Evolutionary conservation across 2,888 invertebrate genomes (phyloP).

Genomic region (Congeria kusceri): DNA sequence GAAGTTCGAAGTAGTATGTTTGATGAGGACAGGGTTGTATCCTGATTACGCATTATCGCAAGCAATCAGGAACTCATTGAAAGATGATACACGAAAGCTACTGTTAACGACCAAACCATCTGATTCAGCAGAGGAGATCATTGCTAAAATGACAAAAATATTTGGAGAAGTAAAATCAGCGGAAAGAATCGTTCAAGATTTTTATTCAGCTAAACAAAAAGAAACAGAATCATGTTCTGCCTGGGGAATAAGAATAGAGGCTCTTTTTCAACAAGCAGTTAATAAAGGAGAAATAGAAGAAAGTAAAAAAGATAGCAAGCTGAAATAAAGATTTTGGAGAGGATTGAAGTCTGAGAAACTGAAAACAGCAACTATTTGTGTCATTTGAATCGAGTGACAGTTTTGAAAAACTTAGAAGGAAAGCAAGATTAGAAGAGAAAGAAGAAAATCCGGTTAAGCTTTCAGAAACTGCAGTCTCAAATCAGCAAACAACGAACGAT

Average conservation of each 20-base stretch:
- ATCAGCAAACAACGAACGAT: too few relatives aligned
- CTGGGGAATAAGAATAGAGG: constrained; percentile 15
- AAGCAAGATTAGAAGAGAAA: too few relatives aligned
- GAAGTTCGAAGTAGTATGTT: constrained; percentile 2
- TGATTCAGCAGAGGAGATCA: constrained; percentile 4
- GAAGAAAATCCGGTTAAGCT: too few relatives aligned
- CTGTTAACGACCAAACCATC: constrained; percentile 12
- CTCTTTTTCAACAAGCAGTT: neutral
- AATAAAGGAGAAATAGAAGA: constrained; percentile 1
- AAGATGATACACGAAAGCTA: neutral
- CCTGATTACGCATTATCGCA: neutral
- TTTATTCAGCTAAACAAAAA: constrained; percentile 13
- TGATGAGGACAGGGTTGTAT: neutral
- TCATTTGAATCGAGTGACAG: too few relatives aligned
- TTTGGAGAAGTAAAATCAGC: too few relatives aligned
- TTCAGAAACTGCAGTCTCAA: too few relatives aligned
- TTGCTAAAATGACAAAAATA: constrained; percentile 9
- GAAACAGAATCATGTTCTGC: neutral
- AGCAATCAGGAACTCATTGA: constrained; percentile 4
- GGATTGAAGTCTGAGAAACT: too few relatives aligned
- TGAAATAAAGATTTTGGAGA: too few relatives aligned
- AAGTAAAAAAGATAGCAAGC: neutral
- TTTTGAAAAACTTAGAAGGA: too few relatives aligned
- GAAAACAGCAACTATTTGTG: too few relatives aligned
- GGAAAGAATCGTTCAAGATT: too few relatives aligned